These are phyloP conservation scores for Carettochelys insculpta DNA, from an alignment of 2,113 vertebrate species.

Conservation along the genomic window DNA sequence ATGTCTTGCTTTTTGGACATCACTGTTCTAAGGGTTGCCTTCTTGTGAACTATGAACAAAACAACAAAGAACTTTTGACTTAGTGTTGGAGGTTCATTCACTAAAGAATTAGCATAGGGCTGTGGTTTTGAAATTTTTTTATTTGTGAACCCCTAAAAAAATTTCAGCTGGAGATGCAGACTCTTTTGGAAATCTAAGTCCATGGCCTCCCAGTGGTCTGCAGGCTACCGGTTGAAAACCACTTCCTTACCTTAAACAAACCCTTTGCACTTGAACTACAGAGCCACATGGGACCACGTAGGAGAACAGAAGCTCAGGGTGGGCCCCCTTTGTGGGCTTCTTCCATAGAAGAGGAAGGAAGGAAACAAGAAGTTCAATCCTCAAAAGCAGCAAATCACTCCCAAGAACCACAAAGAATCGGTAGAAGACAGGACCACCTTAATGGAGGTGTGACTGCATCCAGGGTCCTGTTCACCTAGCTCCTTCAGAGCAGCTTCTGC, in stretches of 20 bases:
- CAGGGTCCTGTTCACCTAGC: not conserved
- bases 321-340: not conserved
- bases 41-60: not conserved
- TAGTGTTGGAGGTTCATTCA: not conserved
- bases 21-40: conserved; percentile 16
- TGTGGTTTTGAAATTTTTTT: not conserved
- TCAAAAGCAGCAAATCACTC: not conserved
- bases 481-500: not conserved
- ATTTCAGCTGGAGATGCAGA: not conserved
- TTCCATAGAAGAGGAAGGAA: not conserved
- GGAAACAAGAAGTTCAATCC: not conserved
- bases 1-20: too few species aligned
- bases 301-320: conserved; percentile 8
- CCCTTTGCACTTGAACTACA: conserved; percentile 1
- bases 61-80: not conserved
- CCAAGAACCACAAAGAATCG: not conserved
- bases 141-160: not conserved
- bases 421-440: not conserved
- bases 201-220: not conserved
- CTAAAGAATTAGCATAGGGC: not conserved
- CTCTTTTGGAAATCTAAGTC: not conserved
- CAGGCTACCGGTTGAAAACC: not conserved
- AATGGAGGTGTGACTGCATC: not conserved
- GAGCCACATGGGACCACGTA: not conserved
- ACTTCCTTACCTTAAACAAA: not conserved